Percentiles rank a stretch among this genome's conserved stretches.
Evolutionary conservation across 2,888 invertebrate species (phyloP).

Genomic region (Diarsia mendica): DNA sequence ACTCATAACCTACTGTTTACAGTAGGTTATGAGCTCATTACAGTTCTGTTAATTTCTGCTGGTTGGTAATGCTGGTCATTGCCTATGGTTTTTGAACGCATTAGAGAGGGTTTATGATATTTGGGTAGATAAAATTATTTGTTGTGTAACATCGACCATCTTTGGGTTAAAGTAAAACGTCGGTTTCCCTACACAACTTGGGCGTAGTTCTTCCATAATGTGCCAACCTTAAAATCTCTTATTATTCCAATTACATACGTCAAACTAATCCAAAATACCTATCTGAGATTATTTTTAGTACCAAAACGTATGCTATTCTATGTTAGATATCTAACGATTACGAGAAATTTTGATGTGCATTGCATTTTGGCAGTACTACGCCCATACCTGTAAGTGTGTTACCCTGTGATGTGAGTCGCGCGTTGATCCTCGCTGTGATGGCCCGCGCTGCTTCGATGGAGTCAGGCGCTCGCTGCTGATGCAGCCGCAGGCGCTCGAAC

Average conservation of each 20-base stretch:
- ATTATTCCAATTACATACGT: neutral
- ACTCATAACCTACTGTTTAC: too few relatives aligned
- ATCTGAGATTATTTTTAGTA: neutral
- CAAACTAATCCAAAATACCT: neutral
- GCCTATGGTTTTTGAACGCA: too few relatives aligned
- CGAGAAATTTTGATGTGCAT: neutral
- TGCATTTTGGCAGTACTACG: constrained; percentile 4
- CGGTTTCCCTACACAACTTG: neutral
- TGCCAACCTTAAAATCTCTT: neutral
- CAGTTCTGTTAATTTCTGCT: too few relatives aligned
- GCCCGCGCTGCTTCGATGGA: constrained; percentile 84
- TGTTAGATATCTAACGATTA: too few relatives aligned
- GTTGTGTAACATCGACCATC: neutral
- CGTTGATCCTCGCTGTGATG: constrained; percentile 85
- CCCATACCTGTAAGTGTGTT: neutral
- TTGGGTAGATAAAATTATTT: too few relatives aligned
- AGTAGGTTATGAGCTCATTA: too few relatives aligned
- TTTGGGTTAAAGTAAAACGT: neutral
- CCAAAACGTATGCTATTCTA: neutral
- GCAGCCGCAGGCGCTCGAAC: constrained; percentile 85
- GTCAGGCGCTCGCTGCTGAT: constrained; percentile 86
- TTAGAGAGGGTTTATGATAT: too few relatives aligned
- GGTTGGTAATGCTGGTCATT: too few relatives aligned
- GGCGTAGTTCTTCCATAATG: neutral
- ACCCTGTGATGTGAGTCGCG: constrained; percentile 87